Percentiles rank a stretch among this genome's conserved stretches.
phyloP scores from a whole-genome alignment of 2,888 invertebrate genomes.

The Microctonus hyperodae region DNA sequence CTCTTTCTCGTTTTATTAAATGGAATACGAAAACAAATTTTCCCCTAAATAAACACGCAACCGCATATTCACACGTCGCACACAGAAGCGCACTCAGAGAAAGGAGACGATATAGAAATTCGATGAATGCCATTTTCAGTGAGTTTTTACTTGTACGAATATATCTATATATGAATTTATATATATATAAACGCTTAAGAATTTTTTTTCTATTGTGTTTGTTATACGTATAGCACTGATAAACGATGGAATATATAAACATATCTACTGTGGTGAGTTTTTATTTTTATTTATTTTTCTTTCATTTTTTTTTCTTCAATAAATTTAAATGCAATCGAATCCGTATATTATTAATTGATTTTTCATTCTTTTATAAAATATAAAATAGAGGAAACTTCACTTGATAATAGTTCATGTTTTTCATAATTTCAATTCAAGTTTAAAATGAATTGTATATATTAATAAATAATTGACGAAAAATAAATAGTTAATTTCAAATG shows the following conservation, averaged over 20 bases:
- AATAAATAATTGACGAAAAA: no score
- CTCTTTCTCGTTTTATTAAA: conserved; percentile 1
- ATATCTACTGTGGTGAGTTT: not conserved
- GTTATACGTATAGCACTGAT: not conserved
- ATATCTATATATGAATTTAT: not conserved
- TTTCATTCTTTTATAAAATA: not conserved
- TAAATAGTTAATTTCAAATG: no score
- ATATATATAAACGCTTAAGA: not conserved
- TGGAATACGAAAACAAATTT: conserved; percentile 19
- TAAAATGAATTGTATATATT: no score
- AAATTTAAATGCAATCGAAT: not conserved
- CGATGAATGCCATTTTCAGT: conserved; percentile 20
- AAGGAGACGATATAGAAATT: conserved; percentile 15
- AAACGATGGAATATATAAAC: not conserved
- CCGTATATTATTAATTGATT: not conserved
- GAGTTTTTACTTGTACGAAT: not conserved
- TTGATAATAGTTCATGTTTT: not conserved
- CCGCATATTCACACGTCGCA: conserved; percentile 23
- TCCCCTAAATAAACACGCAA: conserved; percentile 22
- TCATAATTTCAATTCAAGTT: no score
- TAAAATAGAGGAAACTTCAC: not conserved
- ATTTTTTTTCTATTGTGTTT: not conserved
- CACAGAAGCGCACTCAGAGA: conserved; percentile 7
- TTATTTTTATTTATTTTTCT: not conserved
- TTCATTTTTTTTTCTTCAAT: not conserved